Conservation (phyloP, 2,888 invertebrate species). For the Crepidodera aurea region DNA sequence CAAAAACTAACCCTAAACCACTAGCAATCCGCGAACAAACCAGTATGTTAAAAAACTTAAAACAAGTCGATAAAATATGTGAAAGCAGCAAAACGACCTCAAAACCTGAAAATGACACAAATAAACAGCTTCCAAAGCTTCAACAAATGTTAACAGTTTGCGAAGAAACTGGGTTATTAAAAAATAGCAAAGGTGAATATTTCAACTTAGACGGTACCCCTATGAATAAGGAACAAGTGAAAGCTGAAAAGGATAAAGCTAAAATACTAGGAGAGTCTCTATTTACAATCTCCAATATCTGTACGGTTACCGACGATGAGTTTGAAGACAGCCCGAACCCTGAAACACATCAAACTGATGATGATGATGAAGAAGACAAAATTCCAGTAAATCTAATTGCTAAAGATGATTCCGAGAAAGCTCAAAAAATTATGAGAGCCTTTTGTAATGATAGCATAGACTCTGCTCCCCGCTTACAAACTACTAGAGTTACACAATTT, state of each 20-base stretch:
- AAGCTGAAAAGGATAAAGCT: slow-evolving; percentile 20
- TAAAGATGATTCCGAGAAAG: neutral
- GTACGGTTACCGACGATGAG: slow-evolving; percentile 16
- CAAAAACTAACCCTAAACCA: too few species aligned
- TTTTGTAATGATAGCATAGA: too few species aligned
- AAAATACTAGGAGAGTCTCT: slow-evolving; percentile 14
- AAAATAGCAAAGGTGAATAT: slow-evolving; percentile 21
- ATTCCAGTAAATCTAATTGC: neutral
- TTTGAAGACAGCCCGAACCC: neutral
- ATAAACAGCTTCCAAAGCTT: neutral
- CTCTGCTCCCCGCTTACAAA: neutral
- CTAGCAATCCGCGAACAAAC: too few species aligned
- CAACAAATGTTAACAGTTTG: slow-evolving; percentile 12
- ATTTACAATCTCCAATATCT: slow-evolving; percentile 22
- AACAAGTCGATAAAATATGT: too few species aligned
- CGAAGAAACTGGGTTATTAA: slow-evolving; percentile 26
- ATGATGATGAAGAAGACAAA: neutral
- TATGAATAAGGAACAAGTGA: slow-evolving; percentile 17
- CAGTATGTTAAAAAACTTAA: too few species aligned
- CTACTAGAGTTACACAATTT: neutral
- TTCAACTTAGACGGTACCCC: slow-evolving; percentile 18
- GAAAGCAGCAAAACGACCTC: too few species aligned
- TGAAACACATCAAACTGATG: neutral
- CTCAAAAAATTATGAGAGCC: slow-evolving; percentile 1
- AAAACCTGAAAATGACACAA: too few species aligned